phyloP scores from a whole-genome alignment of 2,888 invertebrate genomes.

The Terebella lapidaria region DNA sequence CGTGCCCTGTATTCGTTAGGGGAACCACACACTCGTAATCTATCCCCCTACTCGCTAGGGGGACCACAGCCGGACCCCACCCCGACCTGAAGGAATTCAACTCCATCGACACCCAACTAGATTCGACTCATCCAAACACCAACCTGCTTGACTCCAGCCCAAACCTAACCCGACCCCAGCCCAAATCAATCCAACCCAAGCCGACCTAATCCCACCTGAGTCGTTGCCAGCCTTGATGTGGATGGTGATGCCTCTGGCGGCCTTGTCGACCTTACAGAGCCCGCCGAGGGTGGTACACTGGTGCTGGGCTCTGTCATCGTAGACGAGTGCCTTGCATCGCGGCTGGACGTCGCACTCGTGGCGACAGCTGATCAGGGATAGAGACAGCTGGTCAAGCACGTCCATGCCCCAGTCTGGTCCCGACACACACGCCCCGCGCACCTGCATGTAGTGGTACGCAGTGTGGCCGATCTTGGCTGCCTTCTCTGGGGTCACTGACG shows the following conservation, averaged over 20 bases:
- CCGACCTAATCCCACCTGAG: not conserved
- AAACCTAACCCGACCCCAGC: no score
- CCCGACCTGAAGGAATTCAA: no score
- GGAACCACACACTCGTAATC: no score
- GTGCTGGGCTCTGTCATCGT: not conserved
- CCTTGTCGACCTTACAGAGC: not conserved
- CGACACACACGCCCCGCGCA: not conserved
- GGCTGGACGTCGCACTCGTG: not conserved
- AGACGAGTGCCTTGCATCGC: not conserved
- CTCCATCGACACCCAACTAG: no score
- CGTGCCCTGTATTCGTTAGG: no score
- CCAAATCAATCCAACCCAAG: no score
- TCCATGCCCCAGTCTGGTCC: not conserved
- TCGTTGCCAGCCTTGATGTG: not conserved
- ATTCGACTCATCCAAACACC: no score
- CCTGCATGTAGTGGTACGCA: not conserved
- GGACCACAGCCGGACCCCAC: no score
- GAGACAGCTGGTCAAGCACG: not conserved
- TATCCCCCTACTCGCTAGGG: no score
- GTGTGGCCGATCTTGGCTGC: not conserved
- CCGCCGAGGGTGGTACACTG: not conserved
- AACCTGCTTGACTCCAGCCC: no score
- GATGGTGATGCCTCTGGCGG: not conserved
- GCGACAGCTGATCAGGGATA: not conserved
- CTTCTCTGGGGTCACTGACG: no score